Conservation (phyloP, 2,113 vertebrate genomes). For the Macquaria ambigua region DNA sequence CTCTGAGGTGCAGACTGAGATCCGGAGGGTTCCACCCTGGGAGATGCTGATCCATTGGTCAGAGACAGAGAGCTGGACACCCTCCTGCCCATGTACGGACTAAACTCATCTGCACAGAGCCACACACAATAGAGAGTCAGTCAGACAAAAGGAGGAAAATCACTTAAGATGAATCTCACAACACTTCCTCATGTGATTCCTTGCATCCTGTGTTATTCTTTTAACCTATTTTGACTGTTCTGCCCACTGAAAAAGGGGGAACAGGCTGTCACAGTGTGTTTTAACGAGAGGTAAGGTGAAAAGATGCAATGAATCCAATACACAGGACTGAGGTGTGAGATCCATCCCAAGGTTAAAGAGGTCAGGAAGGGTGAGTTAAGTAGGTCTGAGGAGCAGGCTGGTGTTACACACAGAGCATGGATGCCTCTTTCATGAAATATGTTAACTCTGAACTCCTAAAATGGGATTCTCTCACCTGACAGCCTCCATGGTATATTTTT, state of each 20-base stretch:
- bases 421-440: conserved; percentile 43
- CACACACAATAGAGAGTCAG: conserved; percentile 51
- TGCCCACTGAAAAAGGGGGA: background rate
- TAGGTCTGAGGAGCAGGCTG: conserved; percentile 57
- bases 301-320: conserved; percentile 55
- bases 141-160: background rate
- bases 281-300: conserved; percentile 1
- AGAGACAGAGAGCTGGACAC: conserved; percentile 85
- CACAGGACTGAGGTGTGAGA: conserved; percentile 60
- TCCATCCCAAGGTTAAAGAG: conserved; percentile 37
- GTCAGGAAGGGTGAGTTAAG: conserved; percentile 40
- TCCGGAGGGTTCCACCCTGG: conserved; percentile 71
- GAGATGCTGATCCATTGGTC: conserved; percentile 82
- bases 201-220: conserved; percentile 40
- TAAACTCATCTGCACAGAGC: conserved; percentile 88
- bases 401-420: conserved; percentile 71
- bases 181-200: conserved; percentile 30
- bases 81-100: conserved; percentile 87
- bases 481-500: background rate
- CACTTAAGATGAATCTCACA: conserved; percentile 53
- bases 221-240: background rate
- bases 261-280: background rate
- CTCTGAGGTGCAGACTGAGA: conserved; percentile 83
- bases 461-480: background rate
- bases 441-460: conserved; percentile 1